These are phyloP conservation scores for Indri indri DNA, from an alignment of 2,113 vertebrate species.

Conservation along the genomic window DNA sequence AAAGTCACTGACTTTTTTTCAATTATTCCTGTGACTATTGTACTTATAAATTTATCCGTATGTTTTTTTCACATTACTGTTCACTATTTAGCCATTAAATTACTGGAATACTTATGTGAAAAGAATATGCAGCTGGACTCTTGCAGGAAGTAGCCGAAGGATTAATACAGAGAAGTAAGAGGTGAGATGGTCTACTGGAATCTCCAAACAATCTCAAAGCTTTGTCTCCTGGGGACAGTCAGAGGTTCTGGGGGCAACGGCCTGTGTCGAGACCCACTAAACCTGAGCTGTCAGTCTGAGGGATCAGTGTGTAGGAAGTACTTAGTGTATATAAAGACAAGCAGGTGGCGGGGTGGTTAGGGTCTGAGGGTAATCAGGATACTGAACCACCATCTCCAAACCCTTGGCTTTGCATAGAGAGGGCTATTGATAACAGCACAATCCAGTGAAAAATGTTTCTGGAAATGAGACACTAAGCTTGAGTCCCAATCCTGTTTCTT, in stretches of 20 bases:
- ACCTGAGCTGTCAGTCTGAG: not conserved
- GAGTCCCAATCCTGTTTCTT: not conserved
- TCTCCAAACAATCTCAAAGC: not conserved
- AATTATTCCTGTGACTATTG: not conserved
- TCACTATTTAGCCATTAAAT: not conserved
- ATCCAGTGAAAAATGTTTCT: not conserved
- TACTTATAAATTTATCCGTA: not conserved
- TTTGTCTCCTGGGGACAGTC: not conserved
- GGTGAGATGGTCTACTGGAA: not conserved
- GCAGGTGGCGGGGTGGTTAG: rapidly evolving
- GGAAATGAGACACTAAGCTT: not conserved
- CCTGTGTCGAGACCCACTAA: not conserved
- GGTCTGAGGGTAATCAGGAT: not conserved
- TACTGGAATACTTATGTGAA: not conserved
- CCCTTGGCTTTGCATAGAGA: not conserved
- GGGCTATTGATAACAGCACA: not conserved
- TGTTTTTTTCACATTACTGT: not conserved
- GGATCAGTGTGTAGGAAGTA: not conserved
- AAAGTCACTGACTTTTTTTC: not conserved
- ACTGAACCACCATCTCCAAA: not conserved
- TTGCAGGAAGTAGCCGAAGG: not conserved
- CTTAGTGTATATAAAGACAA: not conserved
- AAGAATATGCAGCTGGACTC: not conserved
- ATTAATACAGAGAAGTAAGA: not conserved
- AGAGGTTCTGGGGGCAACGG: not conserved